Base-by-base conservation (phyloP, 2,113 vertebrate genomes). In the Aix galericulata region DNA sequence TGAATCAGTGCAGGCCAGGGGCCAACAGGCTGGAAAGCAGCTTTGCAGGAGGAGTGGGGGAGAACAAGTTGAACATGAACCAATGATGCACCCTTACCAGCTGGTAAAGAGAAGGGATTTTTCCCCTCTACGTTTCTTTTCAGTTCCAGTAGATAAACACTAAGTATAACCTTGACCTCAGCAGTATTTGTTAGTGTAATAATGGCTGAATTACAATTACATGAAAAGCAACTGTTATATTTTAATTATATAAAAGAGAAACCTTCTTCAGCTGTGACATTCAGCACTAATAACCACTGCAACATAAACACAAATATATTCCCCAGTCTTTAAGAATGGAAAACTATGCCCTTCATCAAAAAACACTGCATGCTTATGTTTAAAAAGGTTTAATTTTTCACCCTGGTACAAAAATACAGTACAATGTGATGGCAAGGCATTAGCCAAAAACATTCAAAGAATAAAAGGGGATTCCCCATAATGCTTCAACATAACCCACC, bases 351-450 rank as follows among this genome's bases (percentile, higher is more conserved):
- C 36, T 88, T 76, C 55, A 92, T 21, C 64, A 96, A 86, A 94
- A 80, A 95, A 87, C 92, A 79, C 46, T 48, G 71, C 92, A 78
- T 8, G 53, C 36, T 96, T 94, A 87, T 94, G 96, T 97, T 97
- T 97, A 96, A 97, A 98, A 98, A 98, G 96, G 90, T 97, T 97
- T 96, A 91, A 92, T 95, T 78, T 95, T 95, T 96, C 95, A 98
- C 74, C 94, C 82, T 87, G 91, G 94, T 98, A 98, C 96, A 98
- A 98, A 98, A 98, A 98, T 98, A 98, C 97, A 98, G 94, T 97
- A 97, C 97, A 98, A 97, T 95, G 83, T 97, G 92, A 96, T 97
- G 96, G 95, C 97, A 98, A 97, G 96, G 97, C 96, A 95, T 93
- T 88, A 23, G 40, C 95, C 93, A 92, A 91, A 91, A 96, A 97